Percentiles rank a stretch among this genome's conserved stretches.
These are phyloP conservation scores for Fragum fragum DNA, from an alignment of 2,888 invertebrate genomes.

Conservation along the genomic window DNA sequence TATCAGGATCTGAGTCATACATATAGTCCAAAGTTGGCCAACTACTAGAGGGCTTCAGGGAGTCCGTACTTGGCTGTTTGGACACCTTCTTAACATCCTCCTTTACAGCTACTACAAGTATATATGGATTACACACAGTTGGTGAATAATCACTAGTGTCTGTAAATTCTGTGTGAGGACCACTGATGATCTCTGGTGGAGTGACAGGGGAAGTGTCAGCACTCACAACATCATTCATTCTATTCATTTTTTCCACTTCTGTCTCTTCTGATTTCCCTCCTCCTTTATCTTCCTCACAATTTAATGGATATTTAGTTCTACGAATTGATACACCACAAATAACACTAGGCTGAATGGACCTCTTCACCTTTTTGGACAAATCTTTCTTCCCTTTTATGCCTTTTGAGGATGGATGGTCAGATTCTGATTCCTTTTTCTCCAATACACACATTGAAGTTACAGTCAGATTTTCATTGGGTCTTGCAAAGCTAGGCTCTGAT, in stretches of 20 bases:
- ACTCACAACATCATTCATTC: slow-evolving; percentile 91
- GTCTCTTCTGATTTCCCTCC: slow-evolving; percentile 62
- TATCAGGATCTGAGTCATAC: slow-evolving; percentile 78
- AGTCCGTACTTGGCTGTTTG: slow-evolving; percentile 67
- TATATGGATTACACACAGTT: slow-evolving; percentile 76
- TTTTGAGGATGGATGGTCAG: slow-evolving; percentile 23
- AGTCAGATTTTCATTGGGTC: slow-evolving; percentile 83
- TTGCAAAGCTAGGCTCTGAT: slow-evolving; percentile 53
- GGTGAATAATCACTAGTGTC: slow-evolving; percentile 50
- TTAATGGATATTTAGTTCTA: slow-evolving; percentile 69
- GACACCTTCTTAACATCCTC: slow-evolving; percentile 65
- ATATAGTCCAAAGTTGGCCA: slow-evolving; percentile 71
- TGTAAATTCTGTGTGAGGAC: not conserved
- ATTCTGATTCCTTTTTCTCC: slow-evolving; percentile 69
- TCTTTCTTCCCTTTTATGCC: slow-evolving; percentile 37
- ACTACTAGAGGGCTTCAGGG: slow-evolving; percentile 62
- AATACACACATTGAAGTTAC: slow-evolving; percentile 81
- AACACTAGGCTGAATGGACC: slow-evolving; percentile 81
- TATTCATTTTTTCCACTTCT: slow-evolving; percentile 92
- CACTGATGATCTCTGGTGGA: slow-evolving; percentile 27
- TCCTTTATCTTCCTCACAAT: slow-evolving; percentile 57
- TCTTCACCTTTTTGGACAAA: slow-evolving; percentile 39
- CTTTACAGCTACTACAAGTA: slow-evolving; percentile 72
- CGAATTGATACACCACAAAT: slow-evolving; percentile 86
- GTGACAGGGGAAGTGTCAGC: slow-evolving; percentile 86